Base-by-base conservation (phyloP, 2,797 vertebrate genomes). In the Dicrostonyx torquatus region DNA sequence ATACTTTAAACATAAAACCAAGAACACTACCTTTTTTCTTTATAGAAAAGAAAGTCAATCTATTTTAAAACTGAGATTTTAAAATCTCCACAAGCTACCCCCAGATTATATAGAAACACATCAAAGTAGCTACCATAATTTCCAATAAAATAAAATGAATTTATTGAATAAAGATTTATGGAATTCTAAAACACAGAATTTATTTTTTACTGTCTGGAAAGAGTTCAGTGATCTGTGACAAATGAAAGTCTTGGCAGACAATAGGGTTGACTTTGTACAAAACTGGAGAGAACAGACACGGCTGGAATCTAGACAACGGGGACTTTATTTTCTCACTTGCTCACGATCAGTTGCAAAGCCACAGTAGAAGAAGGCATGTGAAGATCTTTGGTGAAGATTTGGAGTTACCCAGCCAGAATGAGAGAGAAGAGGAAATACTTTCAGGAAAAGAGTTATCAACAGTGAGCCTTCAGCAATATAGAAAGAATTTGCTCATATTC, bases 101-200 rank as follows among this genome's bases (percentile, higher is more conserved):
- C 2, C 3, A 62, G 29, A 94, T 15, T 40, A 83, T 78, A 20
- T 83, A 92, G 40, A 92, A 90, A 75, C 8, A 84, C 11, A 77
- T 20, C 8, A 24, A 72, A 95, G 45, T 50, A 95, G 48, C 10
- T 90, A 31, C 10, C 90, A 20, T 17, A 64, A 83, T 13, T 79
- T 84, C 4, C 18, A 94, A 45, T 87, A 72, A 87, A 92, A 20
- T 0, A n/a, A 11, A 82, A 29, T 37, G 86, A 31, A 40, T 43
- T 87, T 94, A 58, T 40, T 93, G 13, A 90, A 76, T 90, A 90
- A 45, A 15, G 24, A 79, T 58, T 94, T 73, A 50, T 26, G 1
- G 4, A 34, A 92, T 64, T 95, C 55, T 53, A 73, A 89, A 91
- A 78, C 43, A 76, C 14, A 87, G 5, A 82, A 85, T 78, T 83